Evolutionary conservation across 1,140 invertebrate genomes (phyloP).

Genomic region (Drosophila miranda): DNA sequence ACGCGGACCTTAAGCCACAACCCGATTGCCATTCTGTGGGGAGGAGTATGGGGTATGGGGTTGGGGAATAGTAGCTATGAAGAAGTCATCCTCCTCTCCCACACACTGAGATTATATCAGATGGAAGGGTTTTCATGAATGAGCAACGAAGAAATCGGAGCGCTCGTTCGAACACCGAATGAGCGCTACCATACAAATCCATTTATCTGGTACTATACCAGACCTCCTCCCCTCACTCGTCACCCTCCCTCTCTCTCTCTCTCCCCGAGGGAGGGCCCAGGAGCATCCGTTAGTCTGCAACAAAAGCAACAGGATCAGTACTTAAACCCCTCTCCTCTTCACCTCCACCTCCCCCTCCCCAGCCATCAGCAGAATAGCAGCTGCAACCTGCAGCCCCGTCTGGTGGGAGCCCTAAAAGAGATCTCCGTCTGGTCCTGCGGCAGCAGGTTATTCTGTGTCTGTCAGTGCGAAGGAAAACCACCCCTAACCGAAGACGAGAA

Average conservation of each 20-base stretch:
- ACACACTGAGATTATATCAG: constrained; percentile 13
- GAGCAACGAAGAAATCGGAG: constrained; percentile 13
- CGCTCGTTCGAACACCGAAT: not conserved
- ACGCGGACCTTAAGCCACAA: constrained; percentile 34
- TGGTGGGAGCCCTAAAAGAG: constrained; percentile 62
- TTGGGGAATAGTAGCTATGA: too few relatives aligned
- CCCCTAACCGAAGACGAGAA: constrained; percentile 36
- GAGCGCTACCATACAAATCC: constrained; percentile 14
- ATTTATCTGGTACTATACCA: constrained; percentile 35
- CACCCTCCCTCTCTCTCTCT: constrained; percentile 2
- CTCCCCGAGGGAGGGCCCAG: constrained; percentile 1
- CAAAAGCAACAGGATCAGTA: constrained; percentile 51
- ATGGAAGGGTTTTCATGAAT: constrained; percentile 20
- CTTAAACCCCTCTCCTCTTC: constrained; percentile 22
- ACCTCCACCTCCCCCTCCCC: constrained; percentile 30
- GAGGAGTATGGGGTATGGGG: constrained; percentile 5
- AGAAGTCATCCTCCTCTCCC: not conserved
- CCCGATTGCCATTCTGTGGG: constrained; percentile 25
- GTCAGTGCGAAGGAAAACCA: constrained; percentile 48
- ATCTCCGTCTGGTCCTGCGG: constrained; percentile 19
- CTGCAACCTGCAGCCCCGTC: constrained; percentile 66
- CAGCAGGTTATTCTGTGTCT: constrained; percentile 39
- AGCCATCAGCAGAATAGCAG: constrained; percentile 43
- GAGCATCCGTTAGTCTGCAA: constrained; percentile 45
- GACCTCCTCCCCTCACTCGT: constrained; percentile 13